Percentiles rank a stretch among this genome's conserved stretches.
phyloP scores from a whole-genome alignment of 2,797 vertebrate genomes.

The Poeciliopsis presidionis region DNA sequence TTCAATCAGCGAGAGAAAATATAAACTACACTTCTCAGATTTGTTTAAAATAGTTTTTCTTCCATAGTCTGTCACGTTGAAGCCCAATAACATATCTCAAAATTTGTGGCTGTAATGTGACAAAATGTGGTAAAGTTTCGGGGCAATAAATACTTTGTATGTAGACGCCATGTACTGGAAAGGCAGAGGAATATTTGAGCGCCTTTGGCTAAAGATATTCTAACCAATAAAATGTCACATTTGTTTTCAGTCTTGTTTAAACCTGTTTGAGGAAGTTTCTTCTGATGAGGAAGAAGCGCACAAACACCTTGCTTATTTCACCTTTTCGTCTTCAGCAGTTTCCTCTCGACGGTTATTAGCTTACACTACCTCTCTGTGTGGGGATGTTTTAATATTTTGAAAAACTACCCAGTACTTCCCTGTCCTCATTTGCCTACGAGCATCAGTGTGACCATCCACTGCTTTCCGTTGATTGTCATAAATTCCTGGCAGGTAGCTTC shows the following conservation, averaged over 20 bases:
- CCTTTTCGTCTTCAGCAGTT: conserved; percentile 48
- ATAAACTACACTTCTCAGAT: not conserved
- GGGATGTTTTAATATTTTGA: conserved; percentile 21
- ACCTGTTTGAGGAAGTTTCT: conserved; percentile 29
- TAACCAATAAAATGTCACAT: not conserved
- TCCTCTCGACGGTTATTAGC: conserved; percentile 43
- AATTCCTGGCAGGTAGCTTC: conserved; percentile 68
- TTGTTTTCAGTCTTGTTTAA: not conserved
- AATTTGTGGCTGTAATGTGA: not conserved
- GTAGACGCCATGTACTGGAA: not conserved
- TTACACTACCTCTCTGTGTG: not conserved
- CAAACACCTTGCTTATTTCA: conserved; percentile 12
- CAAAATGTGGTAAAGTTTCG: not conserved
- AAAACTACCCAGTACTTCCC: conserved; percentile 64
- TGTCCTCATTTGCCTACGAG: conserved; percentile 53
- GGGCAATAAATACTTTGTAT: not conserved
- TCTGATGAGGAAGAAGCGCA: conserved; percentile 62
- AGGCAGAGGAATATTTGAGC: not conserved
- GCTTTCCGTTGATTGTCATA: conserved; percentile 59
- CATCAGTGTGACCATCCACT: conserved; percentile 37
- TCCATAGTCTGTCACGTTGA: not conserved
- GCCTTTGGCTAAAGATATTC: not conserved
- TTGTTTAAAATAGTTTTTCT: not conserved
- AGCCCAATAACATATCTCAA: not conserved
- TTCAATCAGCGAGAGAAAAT: not conserved